Evolutionary conservation across 2,888 invertebrate species (phyloP), one percentile per base, ranked within the genome.

Genomic region (Ornithoptera priamus): DNA sequence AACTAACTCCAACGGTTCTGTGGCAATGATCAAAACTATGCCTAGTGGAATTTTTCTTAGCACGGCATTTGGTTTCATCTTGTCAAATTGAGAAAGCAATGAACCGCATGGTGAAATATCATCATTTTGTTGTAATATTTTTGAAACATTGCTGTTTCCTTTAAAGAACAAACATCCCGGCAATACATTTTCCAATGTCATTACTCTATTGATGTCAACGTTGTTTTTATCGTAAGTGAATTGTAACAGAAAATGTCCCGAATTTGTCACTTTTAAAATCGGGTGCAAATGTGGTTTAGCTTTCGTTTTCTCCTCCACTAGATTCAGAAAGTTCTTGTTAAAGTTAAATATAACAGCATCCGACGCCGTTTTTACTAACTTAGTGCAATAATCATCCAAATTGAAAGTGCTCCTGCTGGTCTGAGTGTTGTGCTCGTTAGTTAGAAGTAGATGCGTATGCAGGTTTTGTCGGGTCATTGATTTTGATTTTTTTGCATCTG

Each of bases 401-500:
- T 74, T 57, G 1, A 58, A 58, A 22, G 57, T 58, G 22, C 66
- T 71, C 20, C n/a, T 61, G 8, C 30, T 61, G 39, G 50, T 65
- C 39, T 65, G 22, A 7, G 42, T 58, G 5, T 15, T 65, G 22
- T 42, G 58, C 67, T 36, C 15, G 72, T 65, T 69, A 15, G 42
- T 72, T 17, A 50, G 12, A n/a, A 24, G 17, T 2, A 22, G 15
- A 36, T 70, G 58, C 69, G 70, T 66, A 66, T 65, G 64, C 61
- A 24, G n/a, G 39, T 24, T 62, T 50, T 72, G 53, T 62, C 73
- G 75, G 24, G 67, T 77, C 58, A 60, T 75, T 77, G 71, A 73
- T 81, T 81, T 82, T 75, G 80, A 59, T 79, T 80, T 76, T 76
- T 82, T 85, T 75, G 72, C 62, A 81, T 81, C 89, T 89, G 88